phyloP scores from a whole-genome alignment of 2,888 invertebrate genomes.

The Nomada hirtipes region DNA sequence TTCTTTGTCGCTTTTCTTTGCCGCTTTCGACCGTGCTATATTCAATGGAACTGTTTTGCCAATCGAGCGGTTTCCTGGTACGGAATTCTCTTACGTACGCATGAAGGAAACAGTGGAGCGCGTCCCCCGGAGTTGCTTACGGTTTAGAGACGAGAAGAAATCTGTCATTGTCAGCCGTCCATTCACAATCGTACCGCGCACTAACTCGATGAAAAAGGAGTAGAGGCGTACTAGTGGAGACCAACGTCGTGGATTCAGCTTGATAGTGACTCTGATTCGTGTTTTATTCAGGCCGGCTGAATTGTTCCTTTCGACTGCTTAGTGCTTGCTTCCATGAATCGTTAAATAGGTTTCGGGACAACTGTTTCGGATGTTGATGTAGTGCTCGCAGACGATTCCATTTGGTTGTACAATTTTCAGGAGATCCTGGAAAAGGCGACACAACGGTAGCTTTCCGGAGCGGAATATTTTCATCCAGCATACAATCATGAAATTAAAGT shows the following conservation, averaged over 20 bases:
- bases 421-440: background rate
- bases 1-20: too few relatives aligned
- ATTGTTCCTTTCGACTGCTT: background rate
- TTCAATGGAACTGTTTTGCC: too few relatives aligned
- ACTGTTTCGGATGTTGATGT: background rate
- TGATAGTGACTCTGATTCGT: conserved; percentile 24
- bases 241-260: conserved; percentile 14
- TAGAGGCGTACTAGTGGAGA: conserved; percentile 24
- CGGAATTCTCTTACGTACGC: too few relatives aligned
- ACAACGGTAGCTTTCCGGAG: background rate
- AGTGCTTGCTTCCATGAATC: background rate
- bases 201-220: conserved; percentile 55
- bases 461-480: too few relatives aligned
- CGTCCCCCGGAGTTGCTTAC: too few relatives aligned
- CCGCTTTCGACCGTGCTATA: too few relatives aligned
- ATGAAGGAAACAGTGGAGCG: too few relatives aligned
- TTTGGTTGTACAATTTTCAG: background rate
- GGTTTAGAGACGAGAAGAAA: conserved; percentile 56
- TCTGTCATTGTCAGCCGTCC: conserved; percentile 71
- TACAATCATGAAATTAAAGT: too few relatives aligned
- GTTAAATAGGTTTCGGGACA: background rate
- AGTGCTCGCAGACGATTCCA: background rate
- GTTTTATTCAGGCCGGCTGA: conserved; percentile 1
- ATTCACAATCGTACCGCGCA: conserved; percentile 54
- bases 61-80: too few relatives aligned